phyloP scores from a whole-genome alignment of 37 sponge, comb jelly and placozoan species.

The Halisarca cf. caerulea region DNA sequence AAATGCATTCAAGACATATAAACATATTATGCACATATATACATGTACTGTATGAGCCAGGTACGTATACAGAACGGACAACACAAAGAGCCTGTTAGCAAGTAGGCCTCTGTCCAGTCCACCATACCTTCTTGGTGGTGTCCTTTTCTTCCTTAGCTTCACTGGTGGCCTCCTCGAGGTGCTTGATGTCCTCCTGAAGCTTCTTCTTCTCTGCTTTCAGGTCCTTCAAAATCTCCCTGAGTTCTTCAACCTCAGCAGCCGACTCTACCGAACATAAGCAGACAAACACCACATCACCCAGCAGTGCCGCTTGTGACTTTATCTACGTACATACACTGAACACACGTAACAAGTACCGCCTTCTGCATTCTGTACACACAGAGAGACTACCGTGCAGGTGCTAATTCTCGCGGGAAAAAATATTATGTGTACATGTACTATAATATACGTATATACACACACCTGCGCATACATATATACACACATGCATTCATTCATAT shows the following conservation, averaged over 20 bases:
- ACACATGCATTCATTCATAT: no score
- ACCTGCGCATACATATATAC: no score
- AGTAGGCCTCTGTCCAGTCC: no score
- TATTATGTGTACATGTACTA: neutral
- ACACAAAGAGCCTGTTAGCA: no score
- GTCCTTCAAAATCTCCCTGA: conserved; percentile 47
- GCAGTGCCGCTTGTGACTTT: neutral
- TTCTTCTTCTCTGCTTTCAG: conserved; percentile 53
- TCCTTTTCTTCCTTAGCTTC: conserved; percentile 84
- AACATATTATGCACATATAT: no score
- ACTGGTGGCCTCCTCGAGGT: conserved; percentile 63
- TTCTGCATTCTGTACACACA: neutral
- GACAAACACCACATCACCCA: neutral
- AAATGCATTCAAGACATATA: no score
- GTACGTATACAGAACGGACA: no score
- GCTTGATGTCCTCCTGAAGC: conserved; percentile 56
- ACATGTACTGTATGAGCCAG: no score
- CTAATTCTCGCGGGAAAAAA: no score
- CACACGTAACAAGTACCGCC: neutral
- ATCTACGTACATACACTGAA: neutral
- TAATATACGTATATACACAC: no score
- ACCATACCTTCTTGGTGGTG: conserved; percentile 61
- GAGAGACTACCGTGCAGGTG: no score
- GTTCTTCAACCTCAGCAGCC: conserved; percentile 18
- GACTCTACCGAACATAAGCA: conserved; percentile 41